Evolutionary conservation across 2,888 invertebrate genomes (phyloP).

Genomic region (Stenodera caucasica): DNA sequence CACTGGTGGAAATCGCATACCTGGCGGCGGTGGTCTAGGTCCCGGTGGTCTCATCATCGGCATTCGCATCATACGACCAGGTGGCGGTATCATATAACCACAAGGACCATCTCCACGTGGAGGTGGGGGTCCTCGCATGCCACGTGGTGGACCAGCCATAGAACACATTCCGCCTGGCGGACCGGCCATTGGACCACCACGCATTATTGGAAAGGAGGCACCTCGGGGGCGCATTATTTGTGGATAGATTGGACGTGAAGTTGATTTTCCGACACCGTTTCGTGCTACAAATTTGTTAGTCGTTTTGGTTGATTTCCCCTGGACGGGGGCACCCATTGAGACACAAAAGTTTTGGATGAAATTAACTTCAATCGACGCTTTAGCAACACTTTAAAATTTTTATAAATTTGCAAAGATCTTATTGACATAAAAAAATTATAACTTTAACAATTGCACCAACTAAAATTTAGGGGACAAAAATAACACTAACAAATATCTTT

Average conservation of each 20-base stretch:
- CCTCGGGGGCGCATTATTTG: conserved; percentile 34
- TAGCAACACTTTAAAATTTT: neutral
- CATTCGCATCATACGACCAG: conserved; percentile 28
- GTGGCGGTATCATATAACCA: conserved; percentile 31
- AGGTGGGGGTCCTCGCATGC: conserved; percentile 34
- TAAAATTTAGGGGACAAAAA: too few relatives aligned
- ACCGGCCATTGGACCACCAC: conserved; percentile 39
- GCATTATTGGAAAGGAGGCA: conserved; percentile 37
- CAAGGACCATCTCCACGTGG: conserved; percentile 27
- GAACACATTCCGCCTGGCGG: conserved; percentile 47
- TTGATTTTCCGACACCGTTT: conserved; percentile 35
- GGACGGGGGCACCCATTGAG: conserved; percentile 43
- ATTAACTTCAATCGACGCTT: neutral
- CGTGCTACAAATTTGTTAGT: conserved; percentile 29
- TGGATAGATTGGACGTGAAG: conserved; percentile 28
- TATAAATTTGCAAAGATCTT: too few relatives aligned
- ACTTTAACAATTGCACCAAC: too few relatives aligned
- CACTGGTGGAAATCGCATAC: conserved; percentile 42
- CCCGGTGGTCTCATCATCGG: conserved; percentile 44
- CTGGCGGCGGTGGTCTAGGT: conserved; percentile 40
- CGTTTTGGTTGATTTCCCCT: conserved; percentile 36
- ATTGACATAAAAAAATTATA: too few relatives aligned
- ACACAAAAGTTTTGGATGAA: neutral
- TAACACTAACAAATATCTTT: too few relatives aligned
- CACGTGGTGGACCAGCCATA: conserved; percentile 34